A percentile compares a stretch with the other conserved stretches of the same genome.
These are phyloP conservation scores for Pithys albifrons DNA, from an alignment of 2,113 vertebrate species.

Conservation along the genomic window DNA sequence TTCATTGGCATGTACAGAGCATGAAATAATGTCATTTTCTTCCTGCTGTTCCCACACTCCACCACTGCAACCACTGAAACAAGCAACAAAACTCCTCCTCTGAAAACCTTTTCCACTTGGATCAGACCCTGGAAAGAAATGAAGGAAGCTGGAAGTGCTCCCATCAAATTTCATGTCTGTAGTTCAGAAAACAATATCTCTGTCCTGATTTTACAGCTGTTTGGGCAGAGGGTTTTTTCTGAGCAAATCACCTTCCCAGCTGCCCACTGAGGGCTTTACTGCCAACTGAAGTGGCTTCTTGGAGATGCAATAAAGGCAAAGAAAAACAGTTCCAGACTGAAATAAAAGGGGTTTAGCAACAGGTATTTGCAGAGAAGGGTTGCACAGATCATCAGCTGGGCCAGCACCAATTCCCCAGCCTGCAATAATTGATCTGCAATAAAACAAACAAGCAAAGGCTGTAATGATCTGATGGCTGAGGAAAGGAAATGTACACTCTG, in stretches of 20 bases:
- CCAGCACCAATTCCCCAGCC: not conserved
- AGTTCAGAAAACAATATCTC: not conserved
- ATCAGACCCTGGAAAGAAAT: not conserved
- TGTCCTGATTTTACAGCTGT: not conserved
- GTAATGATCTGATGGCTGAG: not conserved
- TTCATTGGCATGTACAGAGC: not conserved
- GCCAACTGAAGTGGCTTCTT: not conserved
- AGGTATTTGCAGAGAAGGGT: not conserved
- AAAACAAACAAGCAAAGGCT: not conserved
- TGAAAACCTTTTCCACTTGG: not conserved
- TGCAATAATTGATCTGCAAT: not conserved
- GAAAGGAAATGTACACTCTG: not conserved
- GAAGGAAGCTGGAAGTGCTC: not conserved
- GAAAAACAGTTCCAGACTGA: not conserved
- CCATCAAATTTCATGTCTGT: not conserved
- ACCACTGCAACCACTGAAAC: not conserved
- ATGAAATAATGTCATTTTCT: not conserved
- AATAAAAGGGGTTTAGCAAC: not conserved
- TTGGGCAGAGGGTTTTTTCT: not conserved
- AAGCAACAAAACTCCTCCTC: not conserved
- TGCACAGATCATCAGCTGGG: not conserved
- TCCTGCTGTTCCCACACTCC: not conserved
- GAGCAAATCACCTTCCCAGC: not conserved
- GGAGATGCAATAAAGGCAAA: not conserved
- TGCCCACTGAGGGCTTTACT: not conserved